Evolutionary conservation across 2,797 vertebrate species (phyloP), one percentile per base, ranked within the genome.

Genomic region (Cynopterus sphinx): DNA sequence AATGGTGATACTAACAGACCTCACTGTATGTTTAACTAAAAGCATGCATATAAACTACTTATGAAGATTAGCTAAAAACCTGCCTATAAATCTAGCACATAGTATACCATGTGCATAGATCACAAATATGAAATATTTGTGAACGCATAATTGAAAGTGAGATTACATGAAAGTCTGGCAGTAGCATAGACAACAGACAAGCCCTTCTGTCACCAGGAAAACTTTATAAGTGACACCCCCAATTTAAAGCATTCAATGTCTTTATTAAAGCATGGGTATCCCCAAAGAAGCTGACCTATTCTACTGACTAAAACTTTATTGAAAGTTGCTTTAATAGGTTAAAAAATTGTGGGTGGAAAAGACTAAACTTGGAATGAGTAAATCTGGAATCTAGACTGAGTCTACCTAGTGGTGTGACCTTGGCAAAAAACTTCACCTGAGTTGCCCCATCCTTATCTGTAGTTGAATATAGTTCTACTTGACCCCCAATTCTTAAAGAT

Each of bases 1-100:
- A 92, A 73, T 79, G 19, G 71, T 82, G 33, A 63, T 33, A 61
- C 3, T 33, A 91, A 78, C 16, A 84, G 8, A 16, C 43, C n/a
- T 86, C 77, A 68, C 53, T 68, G 46, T 73, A 94, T 55, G 2
- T 61, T 79, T 94, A 86, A 83, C 67, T 70, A 86, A 93, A 91
- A 61, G 51, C 39, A 90, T 63, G 51, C 28, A 26, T 88, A 22
- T 41, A 84, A 81, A 61, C 73, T 78, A 63, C 24, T 87, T 71
- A 59, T 7, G 67, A 87, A 91, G 43, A 70, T 67, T 59, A 53
- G 39, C 6, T 77, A 26, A 49, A 86, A 86, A 55, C n/a, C 3
- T 86, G 39, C 26, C n/a, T 73, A 43, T 92, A 90, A 67, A 74
- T 90, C 21, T 89, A 79, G 3, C 17, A 71, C 11, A 43, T 0